Evolutionary conservation across 1,140 invertebrate species (phyloP).

Genomic region (Meteorus sp.): DNA sequence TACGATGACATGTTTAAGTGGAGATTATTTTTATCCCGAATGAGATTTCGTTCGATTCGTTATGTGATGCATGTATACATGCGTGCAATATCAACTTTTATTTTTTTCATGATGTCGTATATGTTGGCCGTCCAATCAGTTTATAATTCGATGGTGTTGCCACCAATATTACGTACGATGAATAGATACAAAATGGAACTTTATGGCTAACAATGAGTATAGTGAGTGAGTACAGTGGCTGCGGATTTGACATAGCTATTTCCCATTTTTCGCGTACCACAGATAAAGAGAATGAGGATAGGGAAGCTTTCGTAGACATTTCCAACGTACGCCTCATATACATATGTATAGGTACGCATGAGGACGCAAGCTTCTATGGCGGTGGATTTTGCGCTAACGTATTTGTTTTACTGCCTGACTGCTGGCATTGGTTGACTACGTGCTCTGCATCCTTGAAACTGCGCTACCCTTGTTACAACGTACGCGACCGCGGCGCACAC

Average conservation of each 20-base stretch:
- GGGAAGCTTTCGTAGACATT: neutral
- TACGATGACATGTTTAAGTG: conserved; percentile 33
- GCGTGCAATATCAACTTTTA: too few relatives aligned
- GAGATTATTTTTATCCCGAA: neutral
- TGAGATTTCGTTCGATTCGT: neutral
- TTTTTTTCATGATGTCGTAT: too few relatives aligned
- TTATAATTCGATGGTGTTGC: too few relatives aligned
- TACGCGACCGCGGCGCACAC: conserved; percentile 17
- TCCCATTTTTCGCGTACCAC: neutral
- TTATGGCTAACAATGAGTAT: neutral
- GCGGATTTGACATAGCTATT: neutral
- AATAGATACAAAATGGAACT: neutral
- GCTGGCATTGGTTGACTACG: conserved; percentile 58
- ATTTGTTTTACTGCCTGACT: conserved; percentile 60
- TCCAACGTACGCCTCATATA: neutral
- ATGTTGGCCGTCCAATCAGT: too few relatives aligned
- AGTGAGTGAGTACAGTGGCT: neutral
- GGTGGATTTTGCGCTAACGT: conserved; percentile 40
- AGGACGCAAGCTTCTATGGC: conserved; percentile 25
- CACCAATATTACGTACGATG: too few relatives aligned
- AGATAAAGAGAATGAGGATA: neutral
- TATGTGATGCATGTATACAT: too few relatives aligned
- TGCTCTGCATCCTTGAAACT: conserved; percentile 58
- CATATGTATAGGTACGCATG: too few relatives aligned
- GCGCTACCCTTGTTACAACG: conserved; percentile 50